Evolutionary conservation across 2,888 invertebrate species (phyloP), one percentile per base, ranked within the genome.

Genomic region (Philhelius pedissequus): DNA sequence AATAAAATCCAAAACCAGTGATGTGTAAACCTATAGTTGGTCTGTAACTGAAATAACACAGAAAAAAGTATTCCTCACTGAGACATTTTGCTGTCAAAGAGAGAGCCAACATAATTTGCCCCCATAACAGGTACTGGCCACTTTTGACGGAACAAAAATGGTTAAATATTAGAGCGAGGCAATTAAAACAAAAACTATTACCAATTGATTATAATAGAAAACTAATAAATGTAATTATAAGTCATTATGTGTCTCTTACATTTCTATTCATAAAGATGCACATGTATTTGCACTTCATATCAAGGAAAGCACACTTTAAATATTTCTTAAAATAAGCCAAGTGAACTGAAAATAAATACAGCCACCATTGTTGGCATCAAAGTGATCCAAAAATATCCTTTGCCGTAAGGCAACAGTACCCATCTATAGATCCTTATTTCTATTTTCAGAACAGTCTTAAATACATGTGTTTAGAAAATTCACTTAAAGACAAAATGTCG

Each of bases 381-480:
- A 62, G 40, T 27, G 13, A 62, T 74, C 52, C 64, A 71, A 75
- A 79, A 75, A 84, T 80, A 80, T 13, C n/a, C 22, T n/a, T 18
- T 8, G 30, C 32, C 70, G 52, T 68, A 80, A 80, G 84, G 84
- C 84, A 84, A 84, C 50, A 11, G 32, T 71, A 35, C 35, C 56
- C 38, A 58, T 58, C 20, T n/a, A n/a, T n/a, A 38, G 22, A 1
- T 43, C 60, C 25, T 69, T 48, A 38, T 27, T 52, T 30, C 54
- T 80, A 74, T 74, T 76, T 54, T 43, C 50, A 27, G 58, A 45
- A 68, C 38, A 30, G 25, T 56, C 38, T 25, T 40, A 60, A 27
- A 56, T 20, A 40, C 40, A 74, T 45, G 35, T 58, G 52, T 50
- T 60, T 15, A 74, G 20, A 69, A 27, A 35, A 60, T 35, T 30